Evolutionary conservation across 2,888 invertebrate species (phyloP), one percentile per base, ranked within the genome.

Genomic region (Drosophila nr. medialis): DNA sequence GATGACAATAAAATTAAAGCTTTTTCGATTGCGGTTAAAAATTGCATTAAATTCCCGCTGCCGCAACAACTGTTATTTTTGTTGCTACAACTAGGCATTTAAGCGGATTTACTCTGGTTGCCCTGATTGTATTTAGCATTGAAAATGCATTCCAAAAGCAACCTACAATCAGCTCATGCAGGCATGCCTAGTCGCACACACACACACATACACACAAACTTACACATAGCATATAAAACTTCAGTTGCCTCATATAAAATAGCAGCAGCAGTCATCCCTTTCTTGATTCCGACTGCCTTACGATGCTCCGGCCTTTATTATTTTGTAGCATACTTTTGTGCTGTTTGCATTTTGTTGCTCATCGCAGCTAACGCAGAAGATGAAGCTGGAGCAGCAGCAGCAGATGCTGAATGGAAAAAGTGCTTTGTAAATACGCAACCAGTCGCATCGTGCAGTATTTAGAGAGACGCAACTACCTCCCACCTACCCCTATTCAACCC

Each of bases 351-450:
- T 80, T 76, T 73, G 75, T 67, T 72, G 67, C 71, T 69, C 32
- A 62, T 74, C 64, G 58, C 61, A 64, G 61, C 67, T 34, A 56
- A 50, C 21, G 55, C 13, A 40, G n/a, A n/a, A 54, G 48, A 51
- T 34, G 60, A 54, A 58, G 64, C 48, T 53, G 24, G 15, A 24
- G 49, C 50, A 38, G 63, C 30, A 50, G 18, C 29, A 29, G 50
- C 60, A 62, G 50, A 10, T 40, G 42, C 49, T 27, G 54, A 67
- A 75, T 68, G 62, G 72, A 72, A 85, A 87, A 83, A 85, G 86
- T 88, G 85, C 83, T 86, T 71, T 75, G 86, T 64, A 86, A 89
- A 89, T 86, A 86, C 66, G 83, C 73, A 80, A 65, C 71, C 70
- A 78, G 80, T 63, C 79, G 86, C 72, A 61, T 71, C 80, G 67